Percentiles rank a stretch among this genome's conserved stretches.
phyloP scores from a whole-genome alignment of 2,888 invertebrate genomes.

The Agrenia bidenticulata region DNA sequence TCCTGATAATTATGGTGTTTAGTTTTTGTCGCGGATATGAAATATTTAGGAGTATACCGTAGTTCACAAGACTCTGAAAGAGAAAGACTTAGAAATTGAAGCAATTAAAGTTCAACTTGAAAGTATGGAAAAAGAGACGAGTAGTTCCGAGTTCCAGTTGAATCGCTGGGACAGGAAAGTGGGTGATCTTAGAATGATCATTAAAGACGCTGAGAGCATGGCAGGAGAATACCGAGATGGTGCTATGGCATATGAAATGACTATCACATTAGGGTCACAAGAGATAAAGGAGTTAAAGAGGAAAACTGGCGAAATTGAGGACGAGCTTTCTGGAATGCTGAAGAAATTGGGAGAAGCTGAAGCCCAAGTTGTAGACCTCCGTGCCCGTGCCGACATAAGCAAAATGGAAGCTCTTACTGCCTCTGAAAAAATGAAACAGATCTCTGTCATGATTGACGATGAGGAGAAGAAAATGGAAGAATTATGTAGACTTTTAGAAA shows the following conservation, averaged over 20 bases:
- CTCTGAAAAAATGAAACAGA: conserved; percentile 63
- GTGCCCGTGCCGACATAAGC: conserved; percentile 16
- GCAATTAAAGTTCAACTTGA: background rate
- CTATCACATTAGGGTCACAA: background rate
- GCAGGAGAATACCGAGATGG: background rate
- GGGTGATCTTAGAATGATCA: background rate
- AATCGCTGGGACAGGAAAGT: conserved; percentile 10
- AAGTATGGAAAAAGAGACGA: background rate
- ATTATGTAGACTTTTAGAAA: conserved; percentile 64
- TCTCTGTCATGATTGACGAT: conserved; percentile 65
- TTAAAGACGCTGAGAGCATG: background rate
- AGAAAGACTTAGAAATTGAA: background rate
- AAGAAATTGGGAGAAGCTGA: conserved; percentile 60
- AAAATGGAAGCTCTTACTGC: conserved; percentile 56
- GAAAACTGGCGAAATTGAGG: conserved; percentile 19
- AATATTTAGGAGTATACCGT: background rate
- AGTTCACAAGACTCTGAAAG: background rate
- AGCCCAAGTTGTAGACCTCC: conserved; percentile 53
- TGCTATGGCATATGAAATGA: conserved; percentile 4
- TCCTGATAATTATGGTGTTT: too few species aligned
- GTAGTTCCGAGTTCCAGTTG: conserved; percentile 3
- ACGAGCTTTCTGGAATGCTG: conserved; percentile 59
- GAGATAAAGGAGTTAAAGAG: background rate
- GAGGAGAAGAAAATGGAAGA: conserved; percentile 67
- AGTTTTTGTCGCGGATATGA: too few species aligned